phyloP scores from a whole-genome alignment of 1,140 invertebrate genomes.

The Monomorium pharaonis region DNA sequence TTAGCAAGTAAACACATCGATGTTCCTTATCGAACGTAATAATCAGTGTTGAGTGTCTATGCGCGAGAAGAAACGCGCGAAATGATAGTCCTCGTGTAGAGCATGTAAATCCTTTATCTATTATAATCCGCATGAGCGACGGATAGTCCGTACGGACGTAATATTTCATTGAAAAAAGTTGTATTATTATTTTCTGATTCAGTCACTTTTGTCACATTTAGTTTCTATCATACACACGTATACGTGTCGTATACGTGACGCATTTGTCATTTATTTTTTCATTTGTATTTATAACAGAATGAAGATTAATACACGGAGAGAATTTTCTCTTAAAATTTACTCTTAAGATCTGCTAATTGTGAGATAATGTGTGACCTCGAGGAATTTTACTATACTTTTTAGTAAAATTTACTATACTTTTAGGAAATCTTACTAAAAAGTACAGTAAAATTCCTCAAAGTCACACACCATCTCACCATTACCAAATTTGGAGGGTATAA shows the following conservation, averaged over 20 bases:
- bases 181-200: background rate
- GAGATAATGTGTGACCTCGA: too few relatives aligned
- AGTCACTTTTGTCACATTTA: background rate
- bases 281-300: background rate
- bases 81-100: background rate
- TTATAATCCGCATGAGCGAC: background rate
- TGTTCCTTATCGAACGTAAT: slow-evolving; percentile 20
- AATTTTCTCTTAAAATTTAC: too few relatives aligned
- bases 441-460: too few relatives aligned
- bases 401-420: too few relatives aligned
- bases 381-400: too few relatives aligned
- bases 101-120: background rate
- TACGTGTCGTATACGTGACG: background rate
- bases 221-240: background rate
- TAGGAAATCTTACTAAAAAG: too few relatives aligned
- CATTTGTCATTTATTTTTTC: background rate
- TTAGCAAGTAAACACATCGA: background rate
- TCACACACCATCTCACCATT: too few relatives aligned
- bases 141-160: too few relatives aligned
- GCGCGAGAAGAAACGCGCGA: background rate
- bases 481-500: too few relatives aligned
- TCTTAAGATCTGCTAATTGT: too few relatives aligned
- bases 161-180: background rate
- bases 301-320: background rate
- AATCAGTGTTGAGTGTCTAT: slow-evolving; percentile 18